Base-by-base conservation (phyloP, 2,113 vertebrate genomes). In the Psittacula cyanocephala region DNA sequence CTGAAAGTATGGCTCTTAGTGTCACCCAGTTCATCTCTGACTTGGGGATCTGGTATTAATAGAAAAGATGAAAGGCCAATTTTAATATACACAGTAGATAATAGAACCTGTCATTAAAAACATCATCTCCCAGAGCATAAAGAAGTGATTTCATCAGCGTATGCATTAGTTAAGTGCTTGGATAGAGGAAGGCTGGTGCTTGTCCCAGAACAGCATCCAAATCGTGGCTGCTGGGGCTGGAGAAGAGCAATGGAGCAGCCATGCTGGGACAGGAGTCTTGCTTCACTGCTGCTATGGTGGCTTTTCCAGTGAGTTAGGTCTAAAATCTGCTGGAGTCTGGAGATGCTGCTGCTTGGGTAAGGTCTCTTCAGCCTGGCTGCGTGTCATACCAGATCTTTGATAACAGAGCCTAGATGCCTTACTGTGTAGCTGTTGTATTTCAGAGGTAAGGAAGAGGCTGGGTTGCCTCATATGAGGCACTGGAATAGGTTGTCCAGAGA, bases 331-430 rank as follows among this genome's bases (percentile, higher is more conserved):
- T 59, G 13, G 43, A 8, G 5, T 17, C 33, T 4, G 6, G 64
- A 68, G 63, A 3, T 71, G 69, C 44, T 59, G 60, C 33, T 41
- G 47, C 78, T 31, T 4, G 39, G n/a, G 50, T 13, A 3, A 52
- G 52, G 33, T 44, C 47, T 47, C 37, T 1, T 2, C 16, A 78
- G 60, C 44, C 43, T 28, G 33, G 19, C 64, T 50, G 23, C 1
- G 0, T 28, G 49, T 20, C 3, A 0, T 4, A 52, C 20, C 43
- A 9, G 29, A 17, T 11, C 17, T 81, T 0, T 0, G 53, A 12
- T 62, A 80, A 41, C 8, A 41, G 31, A 88, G 35, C 24, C 7
- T 35, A 27, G 22, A 5, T 67, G 17, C 28, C 24, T 75, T 44
- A 3, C 3, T 22, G 25, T 17, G 13, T 41, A 78, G 55, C 43